These are phyloP conservation scores for Notocelia uddmanniana DNA, from an alignment of 2,888 invertebrate genomes.

Conservation along the genomic window DNA sequence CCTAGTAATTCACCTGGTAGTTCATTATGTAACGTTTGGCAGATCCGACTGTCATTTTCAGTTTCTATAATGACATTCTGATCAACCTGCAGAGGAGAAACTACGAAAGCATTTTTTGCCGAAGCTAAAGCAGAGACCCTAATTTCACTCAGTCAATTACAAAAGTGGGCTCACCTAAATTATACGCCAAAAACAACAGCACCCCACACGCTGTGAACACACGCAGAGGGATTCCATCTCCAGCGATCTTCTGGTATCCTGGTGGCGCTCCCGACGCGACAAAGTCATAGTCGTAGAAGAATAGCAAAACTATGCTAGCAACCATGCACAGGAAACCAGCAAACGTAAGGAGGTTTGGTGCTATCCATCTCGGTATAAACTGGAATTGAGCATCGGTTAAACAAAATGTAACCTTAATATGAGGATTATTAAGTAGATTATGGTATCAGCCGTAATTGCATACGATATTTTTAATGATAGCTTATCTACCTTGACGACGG, in stretches of 20 bases:
- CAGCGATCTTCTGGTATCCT: slow-evolving; percentile 58
- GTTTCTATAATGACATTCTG: no score
- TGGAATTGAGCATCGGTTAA: slow-evolving; percentile 67
- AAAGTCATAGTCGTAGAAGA: slow-evolving; percentile 94
- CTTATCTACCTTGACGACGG: slow-evolving; percentile 92
- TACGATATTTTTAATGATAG: slow-evolving; percentile 26
- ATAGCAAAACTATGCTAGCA: slow-evolving; percentile 91
- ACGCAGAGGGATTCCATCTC: slow-evolving; percentile 90
- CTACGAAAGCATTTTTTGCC: no score
- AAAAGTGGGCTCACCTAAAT: slow-evolving; percentile 90
- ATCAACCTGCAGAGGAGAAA: no score
- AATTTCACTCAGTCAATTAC: no score
- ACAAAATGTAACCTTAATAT: slow-evolving; percentile 2
- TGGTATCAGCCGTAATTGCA: not conserved
- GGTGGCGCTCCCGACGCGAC: slow-evolving; percentile 71
- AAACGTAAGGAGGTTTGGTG: slow-evolving; percentile 98
- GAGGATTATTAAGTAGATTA: slow-evolving; percentile 18
- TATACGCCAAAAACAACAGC: slow-evolving; percentile 96
- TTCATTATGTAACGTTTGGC: no score
- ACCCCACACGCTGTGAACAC: slow-evolving; percentile 93
- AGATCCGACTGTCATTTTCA: no score
- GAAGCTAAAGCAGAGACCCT: no score
- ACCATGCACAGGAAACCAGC: slow-evolving; percentile 97
- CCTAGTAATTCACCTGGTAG: no score
- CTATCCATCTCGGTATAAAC: slow-evolving; percentile 97